phyloP scores from a whole-genome alignment of 2,888 invertebrate species.

The Gymnosoma rotundatum region DNA sequence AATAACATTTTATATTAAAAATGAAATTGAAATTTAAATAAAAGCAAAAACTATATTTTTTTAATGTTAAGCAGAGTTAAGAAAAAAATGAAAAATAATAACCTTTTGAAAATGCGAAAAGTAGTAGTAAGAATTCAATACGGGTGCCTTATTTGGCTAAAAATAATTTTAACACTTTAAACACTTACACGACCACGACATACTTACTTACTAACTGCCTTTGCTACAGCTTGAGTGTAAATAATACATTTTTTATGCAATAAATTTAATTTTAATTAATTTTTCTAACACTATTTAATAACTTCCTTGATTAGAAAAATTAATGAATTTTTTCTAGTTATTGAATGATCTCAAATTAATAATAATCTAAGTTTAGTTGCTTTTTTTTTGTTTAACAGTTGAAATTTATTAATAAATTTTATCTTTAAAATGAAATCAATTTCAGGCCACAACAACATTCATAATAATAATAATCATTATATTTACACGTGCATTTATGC shows the following conservation, averaged over 20 bases:
- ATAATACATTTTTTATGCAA: neutral
- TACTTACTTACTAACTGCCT: neutral
- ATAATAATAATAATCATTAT: neutral
- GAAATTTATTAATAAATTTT: conserved; percentile 50
- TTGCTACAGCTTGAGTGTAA: too few species aligned
- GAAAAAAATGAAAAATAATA: neutral
- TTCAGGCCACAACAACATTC: conserved; percentile 17
- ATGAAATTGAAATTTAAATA: conserved; percentile 1
- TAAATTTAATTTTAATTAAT: conserved; percentile 42
- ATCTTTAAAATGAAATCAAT: conserved; percentile 51
- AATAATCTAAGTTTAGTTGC: neutral
- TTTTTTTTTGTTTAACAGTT: conserved; percentile 9
- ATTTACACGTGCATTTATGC: conserved; percentile 45
- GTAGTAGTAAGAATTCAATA: neutral
- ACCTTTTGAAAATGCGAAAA: neutral
- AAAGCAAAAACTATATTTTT: neutral
- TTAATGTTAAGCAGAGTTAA: conserved; percentile 42
- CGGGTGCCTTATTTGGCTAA: conserved; percentile 2
- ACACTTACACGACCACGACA: neutral
- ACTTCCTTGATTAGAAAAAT: conserved; percentile 51
- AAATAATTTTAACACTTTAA: conserved; percentile 13
- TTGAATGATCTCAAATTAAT: neutral
- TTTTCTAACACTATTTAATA: conserved; percentile 43
- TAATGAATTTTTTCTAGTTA: conserved; percentile 28
- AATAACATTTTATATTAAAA: conserved; percentile 25